These are phyloP conservation scores for Drepanosiphum platanoidis DNA, from an alignment of 2,888 invertebrate species.

Conservation along the genomic window DNA sequence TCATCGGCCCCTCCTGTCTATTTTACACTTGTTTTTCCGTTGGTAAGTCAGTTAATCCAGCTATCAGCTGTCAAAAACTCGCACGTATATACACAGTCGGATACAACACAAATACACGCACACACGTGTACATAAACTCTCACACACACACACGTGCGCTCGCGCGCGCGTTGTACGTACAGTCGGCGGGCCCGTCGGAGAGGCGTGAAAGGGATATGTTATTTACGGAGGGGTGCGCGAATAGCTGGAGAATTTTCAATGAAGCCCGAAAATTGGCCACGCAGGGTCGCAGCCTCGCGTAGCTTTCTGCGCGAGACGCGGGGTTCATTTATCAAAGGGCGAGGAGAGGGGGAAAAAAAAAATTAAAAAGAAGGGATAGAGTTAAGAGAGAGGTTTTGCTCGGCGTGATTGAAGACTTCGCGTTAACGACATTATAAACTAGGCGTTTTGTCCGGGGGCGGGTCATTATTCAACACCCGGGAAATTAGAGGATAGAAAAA, in stretches of 20 bases:
- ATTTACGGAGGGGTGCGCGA: conserved; percentile 58
- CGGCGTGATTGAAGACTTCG: conserved; percentile 59
- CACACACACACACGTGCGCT: not conserved
- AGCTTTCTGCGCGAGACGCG: conserved; percentile 34
- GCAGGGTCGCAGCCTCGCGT: not conserved
- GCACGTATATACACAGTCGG: conserved; percentile 22
- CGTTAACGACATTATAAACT: conserved; percentile 61
- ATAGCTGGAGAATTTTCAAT: conserved; percentile 51
- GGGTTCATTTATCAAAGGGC: conserved; percentile 54
- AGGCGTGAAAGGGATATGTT: conserved; percentile 51
- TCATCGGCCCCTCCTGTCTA: conserved; percentile 46
- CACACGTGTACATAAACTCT: not conserved
- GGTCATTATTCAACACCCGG: conserved; percentile 49
- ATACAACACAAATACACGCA: not conserved
- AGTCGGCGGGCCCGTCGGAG: not conserved
- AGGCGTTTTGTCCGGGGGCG: conserved; percentile 33
- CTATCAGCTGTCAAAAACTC: conserved; percentile 61
- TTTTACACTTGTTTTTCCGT: conserved; percentile 62
- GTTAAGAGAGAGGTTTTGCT: conserved; percentile 33
- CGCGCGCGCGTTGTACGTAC: no score
- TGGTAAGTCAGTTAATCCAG: conserved; percentile 61
- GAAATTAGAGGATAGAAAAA: conserved; percentile 36
- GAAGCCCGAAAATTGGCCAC: conserved; percentile 39
- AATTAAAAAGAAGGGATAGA: conserved; percentile 37
- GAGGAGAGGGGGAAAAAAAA: conserved; percentile 21